Conservation (phyloP, 2,113 vertebrate genomes). For the Thomomys bottae region DNA sequence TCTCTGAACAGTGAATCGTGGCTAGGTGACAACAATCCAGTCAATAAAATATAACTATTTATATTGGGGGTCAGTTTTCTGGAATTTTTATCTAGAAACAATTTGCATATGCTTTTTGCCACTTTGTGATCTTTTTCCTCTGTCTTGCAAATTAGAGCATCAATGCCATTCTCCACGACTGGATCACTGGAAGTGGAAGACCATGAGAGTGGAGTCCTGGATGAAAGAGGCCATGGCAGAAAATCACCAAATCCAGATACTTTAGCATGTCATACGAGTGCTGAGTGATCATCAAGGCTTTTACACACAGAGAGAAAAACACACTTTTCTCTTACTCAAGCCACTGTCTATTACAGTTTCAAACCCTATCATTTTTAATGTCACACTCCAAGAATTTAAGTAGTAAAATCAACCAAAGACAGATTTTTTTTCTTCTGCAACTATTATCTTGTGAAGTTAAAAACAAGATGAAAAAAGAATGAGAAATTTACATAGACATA, state of each 20-base stretch:
- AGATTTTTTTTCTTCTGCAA: background rate
- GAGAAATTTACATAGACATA: background rate
- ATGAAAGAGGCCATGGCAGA: background rate
- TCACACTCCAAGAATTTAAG: background rate
- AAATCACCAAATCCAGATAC: background rate
- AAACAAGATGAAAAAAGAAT: conserved; percentile 27
- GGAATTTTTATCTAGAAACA: background rate
- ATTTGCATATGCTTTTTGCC: background rate
- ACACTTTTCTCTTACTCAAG: background rate
- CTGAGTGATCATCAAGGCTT: background rate
- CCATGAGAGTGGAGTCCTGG: background rate
- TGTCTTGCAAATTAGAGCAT: background rate
- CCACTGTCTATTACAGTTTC: background rate
- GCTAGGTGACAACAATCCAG: background rate
- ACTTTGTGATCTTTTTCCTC: background rate
- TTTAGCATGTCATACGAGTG: fast-evolving
- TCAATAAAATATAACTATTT: background rate
- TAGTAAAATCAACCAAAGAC: background rate
- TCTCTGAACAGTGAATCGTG: background rate
- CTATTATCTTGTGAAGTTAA: background rate
- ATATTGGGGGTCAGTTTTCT: background rate
- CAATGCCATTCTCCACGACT: background rate
- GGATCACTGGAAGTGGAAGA: background rate
- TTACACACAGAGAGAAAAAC: background rate
- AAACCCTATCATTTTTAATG: background rate